phyloP scores from a whole-genome alignment of 2,888 invertebrate species.

The Dichetophora obliterata region DNA sequence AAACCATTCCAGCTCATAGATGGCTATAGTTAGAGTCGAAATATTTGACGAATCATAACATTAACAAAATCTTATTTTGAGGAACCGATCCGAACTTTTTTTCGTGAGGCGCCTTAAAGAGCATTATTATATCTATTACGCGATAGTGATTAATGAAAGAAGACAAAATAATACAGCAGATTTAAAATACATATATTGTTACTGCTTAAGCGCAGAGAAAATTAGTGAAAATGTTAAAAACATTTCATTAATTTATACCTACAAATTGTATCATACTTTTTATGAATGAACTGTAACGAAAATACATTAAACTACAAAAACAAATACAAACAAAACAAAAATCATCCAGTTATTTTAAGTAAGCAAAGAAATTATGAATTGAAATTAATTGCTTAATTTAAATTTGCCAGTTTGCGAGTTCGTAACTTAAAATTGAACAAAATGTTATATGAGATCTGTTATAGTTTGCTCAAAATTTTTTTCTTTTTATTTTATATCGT shows the following conservation, averaged over 20 bases:
- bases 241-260: slow-evolving; percentile 21
- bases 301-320: background rate
- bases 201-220: slow-evolving; percentile 25
- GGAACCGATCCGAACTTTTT: too few relatives aligned
- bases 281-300: slow-evolving; percentile 33
- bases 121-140: slow-evolving; percentile 34
- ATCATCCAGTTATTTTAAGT: background rate
- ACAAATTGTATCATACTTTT: slow-evolving; percentile 25
- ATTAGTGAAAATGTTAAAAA: slow-evolving; percentile 20
- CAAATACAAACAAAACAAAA: background rate
- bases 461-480: too few relatives aligned
- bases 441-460: too few relatives aligned
- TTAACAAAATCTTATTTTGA: too few relatives aligned
- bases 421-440: too few relatives aligned
- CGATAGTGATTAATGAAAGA: slow-evolving; percentile 32
- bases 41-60: too few relatives aligned
- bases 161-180: slow-evolving; percentile 5
- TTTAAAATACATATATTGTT: slow-evolving; percentile 18
- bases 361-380: background rate
- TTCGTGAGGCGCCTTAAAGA: too few relatives aligned
- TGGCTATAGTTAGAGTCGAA: too few relatives aligned
- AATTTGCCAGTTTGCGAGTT: too few relatives aligned
- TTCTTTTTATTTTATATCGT: too few relatives aligned
- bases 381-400: background rate
- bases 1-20: too few relatives aligned